phyloP scores from a whole-genome alignment of 2,888 invertebrate species.

The Tinea semifulvella region DNA sequence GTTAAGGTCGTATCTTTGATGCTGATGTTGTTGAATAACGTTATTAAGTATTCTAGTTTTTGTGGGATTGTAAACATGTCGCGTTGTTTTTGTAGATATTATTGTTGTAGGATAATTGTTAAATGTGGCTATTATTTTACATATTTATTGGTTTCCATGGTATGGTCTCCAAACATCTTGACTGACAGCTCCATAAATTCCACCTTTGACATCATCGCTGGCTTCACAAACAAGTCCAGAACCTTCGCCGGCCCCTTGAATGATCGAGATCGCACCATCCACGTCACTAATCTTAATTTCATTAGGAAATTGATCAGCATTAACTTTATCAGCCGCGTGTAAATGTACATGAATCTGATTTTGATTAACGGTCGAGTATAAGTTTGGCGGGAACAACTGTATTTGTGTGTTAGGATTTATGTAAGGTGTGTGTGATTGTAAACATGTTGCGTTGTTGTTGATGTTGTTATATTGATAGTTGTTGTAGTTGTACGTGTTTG shows the following conservation, averaged over 20 bases:
- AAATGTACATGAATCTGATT: constrained; percentile 86
- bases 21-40: too few relatives aligned
- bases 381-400: constrained; percentile 72
- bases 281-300: constrained; percentile 70
- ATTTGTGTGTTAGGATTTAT: constrained; percentile 72
- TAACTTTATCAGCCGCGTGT: constrained; percentile 72
- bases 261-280: constrained; percentile 65
- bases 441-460: constrained; percentile 59
- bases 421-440: constrained; percentile 68
- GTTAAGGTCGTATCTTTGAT: constrained; percentile 63
- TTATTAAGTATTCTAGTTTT: too few relatives aligned
- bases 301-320: constrained; percentile 70
- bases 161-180: constrained; percentile 82
- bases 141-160: constrained; percentile 47
- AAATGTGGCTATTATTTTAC: too few relatives aligned
- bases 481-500: constrained; percentile 74
- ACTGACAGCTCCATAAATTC: constrained; percentile 41
- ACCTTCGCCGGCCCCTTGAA: constrained; percentile 39
- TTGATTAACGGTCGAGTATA: constrained; percentile 86
- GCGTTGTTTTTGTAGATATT: too few relatives aligned
- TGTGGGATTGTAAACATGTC: too few relatives aligned
- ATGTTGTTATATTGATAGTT: constrained; percentile 76
- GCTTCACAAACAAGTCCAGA: constrained; percentile 61
- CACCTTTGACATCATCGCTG: constrained; percentile 62
- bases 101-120: too few relatives aligned